These are phyloP conservation scores for Lepidocyrtoides sp. DNA, from an alignment of 2,888 invertebrate species.

Conservation along the genomic window DNA sequence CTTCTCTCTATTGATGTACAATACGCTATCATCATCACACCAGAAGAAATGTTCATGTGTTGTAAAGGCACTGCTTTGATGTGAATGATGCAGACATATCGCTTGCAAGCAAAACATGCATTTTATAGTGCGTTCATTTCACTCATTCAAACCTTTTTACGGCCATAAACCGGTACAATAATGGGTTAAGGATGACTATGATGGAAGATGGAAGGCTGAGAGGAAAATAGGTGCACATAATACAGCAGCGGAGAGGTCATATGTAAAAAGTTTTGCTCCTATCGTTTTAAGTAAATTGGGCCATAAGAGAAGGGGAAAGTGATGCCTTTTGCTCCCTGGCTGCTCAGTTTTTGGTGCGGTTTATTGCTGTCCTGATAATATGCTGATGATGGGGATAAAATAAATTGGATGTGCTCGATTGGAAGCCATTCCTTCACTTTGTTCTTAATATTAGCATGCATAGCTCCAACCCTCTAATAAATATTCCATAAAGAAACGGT, in stretches of 20 bases:
- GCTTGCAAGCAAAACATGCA: constrained; percentile 65
- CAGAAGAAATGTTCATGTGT: neutral
- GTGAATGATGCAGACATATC: constrained; percentile 40
- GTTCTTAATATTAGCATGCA: constrained; percentile 74
- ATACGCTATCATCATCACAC: neutral
- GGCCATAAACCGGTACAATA: constrained; percentile 70
- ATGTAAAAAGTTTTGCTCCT: constrained; percentile 49
- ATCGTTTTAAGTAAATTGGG: constrained; percentile 27
- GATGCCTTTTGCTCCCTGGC: constrained; percentile 37
- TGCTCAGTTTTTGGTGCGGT: constrained; percentile 59
- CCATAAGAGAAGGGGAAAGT: constrained; percentile 12
- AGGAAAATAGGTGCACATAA: constrained; percentile 14
- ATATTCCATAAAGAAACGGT: constrained; percentile 70
- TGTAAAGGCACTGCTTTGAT: too few species aligned
- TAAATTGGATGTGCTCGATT: constrained; percentile 78
- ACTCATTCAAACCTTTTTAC: constrained; percentile 73
- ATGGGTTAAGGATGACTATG: constrained; percentile 70
- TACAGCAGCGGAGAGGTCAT: constrained; percentile 43
- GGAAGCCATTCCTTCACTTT: constrained; percentile 69
- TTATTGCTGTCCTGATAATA: constrained; percentile 79
- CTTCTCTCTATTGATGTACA: neutral
- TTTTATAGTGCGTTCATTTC: constrained; percentile 77
- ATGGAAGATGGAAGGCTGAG: constrained; percentile 19
- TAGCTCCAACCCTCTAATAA: constrained; percentile 71
- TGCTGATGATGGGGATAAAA: constrained; percentile 78